Conservation (phyloP, 2,888 invertebrate species). For the Chaetogeoica ovagalla region DNA sequence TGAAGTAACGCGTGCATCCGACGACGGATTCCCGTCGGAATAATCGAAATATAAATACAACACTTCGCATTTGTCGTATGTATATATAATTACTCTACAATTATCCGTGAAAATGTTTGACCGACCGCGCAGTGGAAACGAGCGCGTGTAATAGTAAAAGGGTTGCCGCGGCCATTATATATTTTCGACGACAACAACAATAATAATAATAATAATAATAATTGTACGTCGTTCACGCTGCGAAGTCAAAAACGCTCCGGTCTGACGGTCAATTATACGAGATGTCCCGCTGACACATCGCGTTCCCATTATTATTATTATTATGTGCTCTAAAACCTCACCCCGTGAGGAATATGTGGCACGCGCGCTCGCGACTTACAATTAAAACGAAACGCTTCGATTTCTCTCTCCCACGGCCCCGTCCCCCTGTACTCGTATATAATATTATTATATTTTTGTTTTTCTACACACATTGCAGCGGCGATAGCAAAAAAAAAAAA, state of each 20-base stretch:
- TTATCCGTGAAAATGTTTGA: constrained; percentile 5
- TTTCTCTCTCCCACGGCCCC: constrained; percentile 27
- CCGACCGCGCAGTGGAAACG: no score
- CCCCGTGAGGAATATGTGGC: constrained; percentile 4
- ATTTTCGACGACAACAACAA: no score
- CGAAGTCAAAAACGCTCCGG: constrained; percentile 46
- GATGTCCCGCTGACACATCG: constrained; percentile 44
- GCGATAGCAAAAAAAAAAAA: no score
- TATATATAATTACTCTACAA: neutral
- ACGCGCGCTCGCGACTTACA: constrained; percentile 40
- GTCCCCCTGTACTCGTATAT: no score
- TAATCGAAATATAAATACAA: no score
- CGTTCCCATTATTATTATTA: constrained; percentile 15
- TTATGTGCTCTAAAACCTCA: neutral
- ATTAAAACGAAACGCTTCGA: constrained; percentile 38
- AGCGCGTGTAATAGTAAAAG: neutral
- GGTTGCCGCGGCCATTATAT: constrained; percentile 12
- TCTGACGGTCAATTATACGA: constrained; percentile 46
- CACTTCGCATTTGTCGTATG: no score
- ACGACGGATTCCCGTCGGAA: no score
- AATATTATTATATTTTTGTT: neutral
- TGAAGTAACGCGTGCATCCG: no score
- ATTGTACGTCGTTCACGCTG: constrained; percentile 33
- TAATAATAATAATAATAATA: no score
- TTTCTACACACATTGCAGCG: neutral